phyloP scores from a whole-genome alignment of 2,888 invertebrate species.

The Lysandra coridon region DNA sequence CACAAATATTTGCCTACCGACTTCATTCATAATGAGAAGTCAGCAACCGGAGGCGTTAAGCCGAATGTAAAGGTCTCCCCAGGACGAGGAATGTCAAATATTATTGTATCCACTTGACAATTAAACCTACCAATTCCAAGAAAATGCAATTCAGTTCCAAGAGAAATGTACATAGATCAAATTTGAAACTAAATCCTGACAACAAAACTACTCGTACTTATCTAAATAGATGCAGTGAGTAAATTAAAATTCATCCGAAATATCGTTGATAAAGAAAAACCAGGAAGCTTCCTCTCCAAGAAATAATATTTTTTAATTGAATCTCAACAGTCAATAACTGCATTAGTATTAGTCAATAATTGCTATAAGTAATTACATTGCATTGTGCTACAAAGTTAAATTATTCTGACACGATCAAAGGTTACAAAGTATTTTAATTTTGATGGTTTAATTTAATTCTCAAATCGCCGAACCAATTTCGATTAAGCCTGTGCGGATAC shows the following conservation, averaged over 20 bases:
- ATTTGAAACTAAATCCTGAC: not conserved
- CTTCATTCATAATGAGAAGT: slow-evolving; percentile 27
- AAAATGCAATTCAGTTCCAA: not conserved
- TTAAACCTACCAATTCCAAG: not conserved
- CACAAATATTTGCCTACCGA: slow-evolving; percentile 21
- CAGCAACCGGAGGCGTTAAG: slow-evolving; percentile 21
- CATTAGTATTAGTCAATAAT: no score
- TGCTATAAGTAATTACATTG: no score
- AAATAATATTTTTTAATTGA: not conserved
- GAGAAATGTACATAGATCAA: not conserved
- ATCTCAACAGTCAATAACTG: no score
- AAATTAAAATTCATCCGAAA: not conserved
- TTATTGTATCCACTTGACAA: not conserved
- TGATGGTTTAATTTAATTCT: no score
- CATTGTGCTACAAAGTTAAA: no score
- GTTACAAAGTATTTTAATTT: no score
- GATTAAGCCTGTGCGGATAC: no score
- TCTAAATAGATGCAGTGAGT: not conserved
- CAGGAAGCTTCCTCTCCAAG: not conserved
- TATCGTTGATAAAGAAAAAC: not conserved
- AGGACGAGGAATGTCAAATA: not conserved
- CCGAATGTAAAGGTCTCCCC: slow-evolving; percentile 2
- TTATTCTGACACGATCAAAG: no score
- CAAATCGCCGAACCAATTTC: no score
- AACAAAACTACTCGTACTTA: not conserved